These are phyloP conservation scores for Ceratosolen fusciceps DNA, from an alignment of 1,140 invertebrate genomes.

Conservation along the genomic window DNA sequence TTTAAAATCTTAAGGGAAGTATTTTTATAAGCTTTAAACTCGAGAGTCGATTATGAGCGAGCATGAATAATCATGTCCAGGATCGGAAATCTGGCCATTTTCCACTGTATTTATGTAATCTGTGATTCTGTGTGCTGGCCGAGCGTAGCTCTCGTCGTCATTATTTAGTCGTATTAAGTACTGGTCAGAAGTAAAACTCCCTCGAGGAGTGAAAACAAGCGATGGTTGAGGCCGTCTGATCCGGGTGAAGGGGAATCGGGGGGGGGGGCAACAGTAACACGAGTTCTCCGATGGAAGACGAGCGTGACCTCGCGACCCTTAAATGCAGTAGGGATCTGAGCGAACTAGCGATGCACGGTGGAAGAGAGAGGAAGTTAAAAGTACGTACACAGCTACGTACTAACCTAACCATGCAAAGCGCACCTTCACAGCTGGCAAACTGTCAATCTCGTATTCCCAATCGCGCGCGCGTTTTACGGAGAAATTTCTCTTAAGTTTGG, in stretches of 20 bases:
- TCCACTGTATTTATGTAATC: no score
- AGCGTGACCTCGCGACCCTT: conserved; percentile 58
- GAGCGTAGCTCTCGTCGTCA: neutral
- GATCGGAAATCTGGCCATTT: no score
- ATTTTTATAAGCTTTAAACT: no score
- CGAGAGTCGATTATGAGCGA: no score
- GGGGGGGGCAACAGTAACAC: neutral
- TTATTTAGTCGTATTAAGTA: conserved; percentile 18
- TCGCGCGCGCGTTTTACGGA: neutral
- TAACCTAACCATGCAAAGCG: conserved; percentile 58
- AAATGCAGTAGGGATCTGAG: conserved; percentile 48
- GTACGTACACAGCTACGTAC: neutral
- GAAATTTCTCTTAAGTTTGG: neutral
- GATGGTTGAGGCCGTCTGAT: no score
- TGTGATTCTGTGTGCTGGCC: no score
- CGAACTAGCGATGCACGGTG: neutral
- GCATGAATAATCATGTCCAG: no score
- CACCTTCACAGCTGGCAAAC: conserved; percentile 59
- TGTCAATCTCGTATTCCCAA: conserved; percentile 53
- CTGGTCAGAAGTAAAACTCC: neutral
- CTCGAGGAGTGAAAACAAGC: neutral
- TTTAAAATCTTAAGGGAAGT: no score
- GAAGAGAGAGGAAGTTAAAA: neutral
- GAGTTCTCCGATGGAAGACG: conserved; percentile 34
- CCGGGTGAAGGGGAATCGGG: no score